Conservation (phyloP, 1,140 invertebrate genomes). For the Acromyrmex echinatior region DNA sequence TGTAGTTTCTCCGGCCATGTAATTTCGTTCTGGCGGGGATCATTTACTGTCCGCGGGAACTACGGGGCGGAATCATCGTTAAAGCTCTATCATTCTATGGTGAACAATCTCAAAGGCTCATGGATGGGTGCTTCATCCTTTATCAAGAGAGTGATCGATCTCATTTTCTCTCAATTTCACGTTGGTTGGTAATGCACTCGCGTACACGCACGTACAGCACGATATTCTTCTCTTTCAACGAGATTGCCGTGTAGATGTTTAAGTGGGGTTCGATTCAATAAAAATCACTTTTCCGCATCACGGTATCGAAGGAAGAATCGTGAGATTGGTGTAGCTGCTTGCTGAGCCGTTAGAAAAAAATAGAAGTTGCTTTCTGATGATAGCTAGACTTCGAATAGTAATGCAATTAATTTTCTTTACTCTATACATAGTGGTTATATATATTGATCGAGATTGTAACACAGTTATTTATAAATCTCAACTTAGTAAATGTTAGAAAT, state of each 20-base stretch:
- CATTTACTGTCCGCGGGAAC: conserved; percentile 27
- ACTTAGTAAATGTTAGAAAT: neutral
- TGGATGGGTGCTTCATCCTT: conserved; percentile 6
- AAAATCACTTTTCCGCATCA: conserved; percentile 45
- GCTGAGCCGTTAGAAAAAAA: neutral
- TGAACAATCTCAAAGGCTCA: conserved; percentile 50
- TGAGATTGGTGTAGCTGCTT: neutral
- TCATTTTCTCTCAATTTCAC: conserved; percentile 65
- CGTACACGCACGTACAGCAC: conserved; percentile 2
- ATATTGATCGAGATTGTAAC: neutral
- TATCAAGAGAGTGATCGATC: conserved; percentile 50
- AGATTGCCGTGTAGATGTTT: conserved; percentile 53
- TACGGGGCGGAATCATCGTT: conserved; percentile 59
- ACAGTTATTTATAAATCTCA: neutral
- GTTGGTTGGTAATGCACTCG: conserved; percentile 44
- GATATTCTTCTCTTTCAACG: conserved; percentile 28
- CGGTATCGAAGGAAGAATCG: conserved; percentile 26
- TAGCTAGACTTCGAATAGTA: neutral
- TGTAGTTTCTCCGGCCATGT: conserved; percentile 5
- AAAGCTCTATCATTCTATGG: conserved; percentile 64
- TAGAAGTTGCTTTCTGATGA: conserved; percentile 1
- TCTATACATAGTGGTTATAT: neutral
- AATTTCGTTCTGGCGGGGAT: conserved; percentile 36
- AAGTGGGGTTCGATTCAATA: conserved; percentile 11
- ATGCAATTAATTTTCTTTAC: neutral